phyloP scores from a whole-genome alignment of 2,797 vertebrate genomes.

The Alectoris magna region DNA sequence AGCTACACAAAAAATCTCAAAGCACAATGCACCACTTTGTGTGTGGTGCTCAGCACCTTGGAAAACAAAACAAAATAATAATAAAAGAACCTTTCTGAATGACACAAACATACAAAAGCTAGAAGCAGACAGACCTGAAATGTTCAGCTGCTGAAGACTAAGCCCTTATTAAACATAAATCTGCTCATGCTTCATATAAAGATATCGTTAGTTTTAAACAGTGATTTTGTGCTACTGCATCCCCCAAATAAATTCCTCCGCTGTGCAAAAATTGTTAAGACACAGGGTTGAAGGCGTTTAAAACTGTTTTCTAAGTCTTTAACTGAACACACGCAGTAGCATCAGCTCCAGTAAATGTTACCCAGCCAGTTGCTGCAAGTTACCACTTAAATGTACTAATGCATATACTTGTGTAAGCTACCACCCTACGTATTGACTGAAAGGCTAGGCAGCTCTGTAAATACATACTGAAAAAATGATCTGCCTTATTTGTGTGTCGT shows the following conservation, averaged over 20 bases:
- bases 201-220: background rate
- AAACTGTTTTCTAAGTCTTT: background rate
- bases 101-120: background rate
- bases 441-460: constrained; percentile 48
- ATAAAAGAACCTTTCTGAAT: background rate
- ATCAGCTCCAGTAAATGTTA: background rate
- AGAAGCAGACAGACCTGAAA: background rate
- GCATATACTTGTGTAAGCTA: constrained; percentile 46
- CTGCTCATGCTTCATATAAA: background rate
- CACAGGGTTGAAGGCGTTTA: background rate
- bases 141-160: background rate
- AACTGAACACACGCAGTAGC: background rate
- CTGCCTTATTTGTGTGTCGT: constrained; percentile 56
- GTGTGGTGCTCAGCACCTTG: background rate
- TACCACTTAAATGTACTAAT: constrained; percentile 1
- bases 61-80: background rate
- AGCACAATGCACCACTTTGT: background rate
- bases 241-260: background rate
- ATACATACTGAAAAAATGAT: constrained; percentile 32
- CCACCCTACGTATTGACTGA: constrained; percentile 11
- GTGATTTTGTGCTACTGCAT: background rate
- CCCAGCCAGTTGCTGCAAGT: background rate
- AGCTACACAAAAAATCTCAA: background rate
- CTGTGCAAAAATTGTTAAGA: background rate
- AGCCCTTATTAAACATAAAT: background rate